Conservation (phyloP, 1,140 invertebrate genomes). For the Zaprionus vittiger region DNA sequence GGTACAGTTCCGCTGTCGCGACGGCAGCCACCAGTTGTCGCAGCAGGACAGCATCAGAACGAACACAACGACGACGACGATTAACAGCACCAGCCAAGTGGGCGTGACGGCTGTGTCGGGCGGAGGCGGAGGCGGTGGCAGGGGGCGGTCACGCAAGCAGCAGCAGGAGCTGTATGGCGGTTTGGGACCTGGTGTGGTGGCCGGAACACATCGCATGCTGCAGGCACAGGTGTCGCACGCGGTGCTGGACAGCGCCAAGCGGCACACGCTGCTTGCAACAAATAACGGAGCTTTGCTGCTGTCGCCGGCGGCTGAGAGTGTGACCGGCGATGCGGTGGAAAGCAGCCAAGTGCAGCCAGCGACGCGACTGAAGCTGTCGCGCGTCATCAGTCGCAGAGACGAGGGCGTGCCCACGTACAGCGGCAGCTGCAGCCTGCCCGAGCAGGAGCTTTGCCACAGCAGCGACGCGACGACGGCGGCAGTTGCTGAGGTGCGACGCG, state of each 20-base stretch:
- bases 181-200: not conserved
- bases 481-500: slow-evolving; percentile 38
- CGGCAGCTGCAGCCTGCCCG: slow-evolving; percentile 63
- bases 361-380: slow-evolving; percentile 68
- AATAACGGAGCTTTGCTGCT: slow-evolving; percentile 64
- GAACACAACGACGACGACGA: slow-evolving; percentile 70
- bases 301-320: slow-evolving; percentile 22
- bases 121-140: not conserved
- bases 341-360: slow-evolving; percentile 27
- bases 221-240: slow-evolving; percentile 65
- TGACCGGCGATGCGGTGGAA: slow-evolving; percentile 17
- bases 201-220: slow-evolving; percentile 62
- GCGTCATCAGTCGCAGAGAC: slow-evolving; percentile 75
- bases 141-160: slow-evolving; percentile 52
- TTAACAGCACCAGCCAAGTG: slow-evolving; percentile 57
- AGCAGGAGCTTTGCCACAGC: slow-evolving; percentile 43
- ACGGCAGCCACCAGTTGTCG: slow-evolving; percentile 68
- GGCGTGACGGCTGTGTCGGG: not conserved
- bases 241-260: slow-evolving; percentile 58
- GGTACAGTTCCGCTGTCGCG: slow-evolving; percentile 75
- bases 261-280: slow-evolving; percentile 62
- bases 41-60: slow-evolving; percentile 75
- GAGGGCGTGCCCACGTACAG: slow-evolving; percentile 49
- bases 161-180: slow-evolving; percentile 53
- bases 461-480: not conserved